Conservation (phyloP, 1,140 invertebrate genomes). For the Panonychus citri region DNA sequence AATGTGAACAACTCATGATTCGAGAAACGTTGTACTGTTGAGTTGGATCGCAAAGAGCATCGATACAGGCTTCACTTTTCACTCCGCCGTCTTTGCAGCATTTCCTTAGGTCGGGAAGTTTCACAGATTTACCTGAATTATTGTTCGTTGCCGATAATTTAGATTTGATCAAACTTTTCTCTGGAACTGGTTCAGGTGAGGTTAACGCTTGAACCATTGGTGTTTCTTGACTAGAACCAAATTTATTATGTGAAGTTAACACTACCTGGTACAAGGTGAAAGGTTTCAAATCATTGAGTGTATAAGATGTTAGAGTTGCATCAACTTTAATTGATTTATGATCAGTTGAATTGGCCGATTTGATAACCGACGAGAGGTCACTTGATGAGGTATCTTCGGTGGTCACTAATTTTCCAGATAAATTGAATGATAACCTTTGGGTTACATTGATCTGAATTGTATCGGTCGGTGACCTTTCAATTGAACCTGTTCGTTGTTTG, state of each 20-base stretch:
- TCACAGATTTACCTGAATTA: not conserved
- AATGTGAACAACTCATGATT: conserved; percentile 60
- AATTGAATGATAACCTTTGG: not conserved
- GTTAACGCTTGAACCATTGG: conserved; percentile 40
- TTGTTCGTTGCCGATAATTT: not conserved
- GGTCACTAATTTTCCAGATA: not conserved
- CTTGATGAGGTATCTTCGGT: not conserved
- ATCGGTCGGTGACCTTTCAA: not conserved
- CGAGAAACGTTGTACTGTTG: conserved; percentile 36
- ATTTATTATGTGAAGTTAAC: conserved; percentile 42
- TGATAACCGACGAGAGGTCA: not conserved
- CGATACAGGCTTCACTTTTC: conserved; percentile 41
- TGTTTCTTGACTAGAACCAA: conserved; percentile 46
- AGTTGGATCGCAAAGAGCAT: conserved; percentile 49
- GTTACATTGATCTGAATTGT: not conserved
- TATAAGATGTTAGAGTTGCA: conserved; percentile 33
- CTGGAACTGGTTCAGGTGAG: not conserved
- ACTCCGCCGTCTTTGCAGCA: conserved; percentile 47
- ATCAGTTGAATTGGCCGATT: not conserved
- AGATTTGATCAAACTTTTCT: not conserved
- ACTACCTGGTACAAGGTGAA: conserved; percentile 46
- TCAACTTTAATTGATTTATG: conserved; percentile 22
- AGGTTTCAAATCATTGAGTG: conserved; percentile 33
- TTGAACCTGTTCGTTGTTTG: not conserved
- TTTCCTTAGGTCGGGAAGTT: conserved; percentile 27